Conservation (phyloP, 2,888 invertebrate genomes). For the Tipula helvola region DNA sequence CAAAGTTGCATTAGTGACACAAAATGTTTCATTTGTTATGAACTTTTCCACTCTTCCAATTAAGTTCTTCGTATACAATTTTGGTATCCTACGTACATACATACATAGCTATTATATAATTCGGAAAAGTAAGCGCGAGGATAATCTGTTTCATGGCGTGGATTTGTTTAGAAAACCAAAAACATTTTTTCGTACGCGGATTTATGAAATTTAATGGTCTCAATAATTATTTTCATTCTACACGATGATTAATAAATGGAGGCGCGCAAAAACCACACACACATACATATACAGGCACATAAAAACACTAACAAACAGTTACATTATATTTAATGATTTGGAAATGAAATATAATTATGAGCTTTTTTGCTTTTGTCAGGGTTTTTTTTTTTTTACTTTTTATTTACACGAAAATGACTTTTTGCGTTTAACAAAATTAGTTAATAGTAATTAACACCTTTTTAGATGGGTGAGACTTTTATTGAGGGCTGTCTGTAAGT, state of each 20-base stretch:
- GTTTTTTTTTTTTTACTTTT: neutral
- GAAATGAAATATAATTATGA: conserved; percentile 4
- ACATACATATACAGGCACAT: neutral
- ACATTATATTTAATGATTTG: neutral
- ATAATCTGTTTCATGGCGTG: neutral
- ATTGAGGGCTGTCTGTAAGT: neutral
- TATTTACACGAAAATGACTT: neutral
- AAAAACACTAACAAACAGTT: neutral
- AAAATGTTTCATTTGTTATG: conserved; percentile 4
- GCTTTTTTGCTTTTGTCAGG: neutral
- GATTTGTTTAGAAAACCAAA: neutral
- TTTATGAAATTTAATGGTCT: neutral
- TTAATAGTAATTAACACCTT: neutral
- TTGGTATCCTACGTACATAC: neutral
- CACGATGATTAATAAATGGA: neutral
- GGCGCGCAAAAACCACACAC: neutral
- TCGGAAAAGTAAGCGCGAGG: neutral
- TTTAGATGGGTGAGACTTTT: neutral
- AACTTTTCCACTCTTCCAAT: neutral
- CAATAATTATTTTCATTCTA: neutral
- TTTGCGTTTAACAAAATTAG: neutral
- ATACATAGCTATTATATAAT: neutral
- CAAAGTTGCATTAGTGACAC: neutral
- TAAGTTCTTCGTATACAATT: neutral
- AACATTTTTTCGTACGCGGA: neutral